phyloP scores from a whole-genome alignment of 2,113 vertebrate species.

The Nerophis lumbriciformis region DNA sequence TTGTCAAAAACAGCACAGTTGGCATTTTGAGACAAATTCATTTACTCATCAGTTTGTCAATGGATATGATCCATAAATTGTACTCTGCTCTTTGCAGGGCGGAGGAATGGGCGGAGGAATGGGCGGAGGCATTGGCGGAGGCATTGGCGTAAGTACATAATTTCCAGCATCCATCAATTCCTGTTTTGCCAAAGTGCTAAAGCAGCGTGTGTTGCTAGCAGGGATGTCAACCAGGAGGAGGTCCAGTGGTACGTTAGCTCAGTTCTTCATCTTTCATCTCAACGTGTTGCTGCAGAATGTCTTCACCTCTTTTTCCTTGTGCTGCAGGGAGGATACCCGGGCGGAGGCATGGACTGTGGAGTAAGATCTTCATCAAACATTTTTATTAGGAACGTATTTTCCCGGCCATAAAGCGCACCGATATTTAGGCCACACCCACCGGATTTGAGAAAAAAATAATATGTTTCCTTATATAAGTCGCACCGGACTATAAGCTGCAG shows the following conservation, averaged over 20 bases:
- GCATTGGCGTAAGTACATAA: not conserved
- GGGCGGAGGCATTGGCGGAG: slow-evolving; percentile 6
- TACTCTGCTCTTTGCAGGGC: slow-evolving; percentile 29
- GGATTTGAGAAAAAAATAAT: too few species aligned
- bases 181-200: not conserved
- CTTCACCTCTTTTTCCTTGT: not conserved
- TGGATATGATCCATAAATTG: too few species aligned
- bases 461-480: too few species aligned
- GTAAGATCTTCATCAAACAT: too few species aligned
- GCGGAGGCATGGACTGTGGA: too few species aligned
- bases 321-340: not conserved
- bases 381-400: too few species aligned
- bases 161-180: too few species aligned
- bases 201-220: not conserved
- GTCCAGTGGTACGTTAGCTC: not conserved
- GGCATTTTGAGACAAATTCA: not conserved
- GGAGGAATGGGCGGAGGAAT: slow-evolving; percentile 15
- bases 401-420: too few species aligned
- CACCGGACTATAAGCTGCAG: too few species aligned
- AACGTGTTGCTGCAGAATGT: not conserved
- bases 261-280: not conserved
- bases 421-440: too few species aligned
- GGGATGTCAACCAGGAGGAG: not conserved
- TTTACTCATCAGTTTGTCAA: too few species aligned
- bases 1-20: not conserved